Evolutionary conservation across 2,797 vertebrate species (phyloP).

Genomic region (Aplochiton taeniatus): DNA sequence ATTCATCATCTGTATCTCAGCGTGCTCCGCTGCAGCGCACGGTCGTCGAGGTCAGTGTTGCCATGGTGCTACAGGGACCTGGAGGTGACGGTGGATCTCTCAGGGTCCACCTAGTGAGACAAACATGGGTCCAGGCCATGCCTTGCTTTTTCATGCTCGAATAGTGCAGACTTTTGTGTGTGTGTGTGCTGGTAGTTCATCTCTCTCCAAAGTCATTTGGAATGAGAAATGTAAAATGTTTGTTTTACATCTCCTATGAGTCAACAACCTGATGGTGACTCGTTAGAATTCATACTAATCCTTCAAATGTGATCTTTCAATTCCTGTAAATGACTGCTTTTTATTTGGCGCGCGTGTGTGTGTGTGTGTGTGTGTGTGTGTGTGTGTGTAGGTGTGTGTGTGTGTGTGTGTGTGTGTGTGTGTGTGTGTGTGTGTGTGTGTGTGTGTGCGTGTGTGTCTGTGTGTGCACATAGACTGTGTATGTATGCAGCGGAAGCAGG

Average conservation of each 20-base stretch:
- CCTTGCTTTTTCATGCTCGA: conserved; percentile 22
- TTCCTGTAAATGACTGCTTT: conserved; percentile 65
- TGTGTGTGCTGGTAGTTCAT: background rate
- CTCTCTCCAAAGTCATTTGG: no score
- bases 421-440: background rate
- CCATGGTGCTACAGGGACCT: conserved; percentile 14
- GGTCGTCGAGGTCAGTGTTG: conserved; percentile 8
- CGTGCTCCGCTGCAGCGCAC: conserved; percentile 41
- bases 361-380: background rate
- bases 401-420: background rate
- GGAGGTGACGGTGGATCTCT: conserved; percentile 30
- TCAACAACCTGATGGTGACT: conserved; percentile 6
- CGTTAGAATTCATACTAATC: conserved; percentile 30
- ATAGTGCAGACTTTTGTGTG: conserved; percentile 33
- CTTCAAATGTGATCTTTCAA: conserved; percentile 33
- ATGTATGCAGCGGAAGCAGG: background rate
- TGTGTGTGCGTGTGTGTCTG: background rate
- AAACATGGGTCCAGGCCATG: conserved; percentile 25
- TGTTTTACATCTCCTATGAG: no score
- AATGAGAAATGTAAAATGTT: no score
- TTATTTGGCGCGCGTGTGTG: conserved; percentile 11
- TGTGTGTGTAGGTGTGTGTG: conserved; percentile 7
- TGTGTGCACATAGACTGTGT: background rate
- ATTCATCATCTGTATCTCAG: conserved; percentile 23
- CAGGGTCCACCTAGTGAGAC: conserved; percentile 29